A percentile compares a stretch with the other conserved stretches of the same genome.
Evolutionary conservation across 2,797 vertebrate genomes (phyloP).

Genomic region (Dromococcyx pavoninus): DNA sequence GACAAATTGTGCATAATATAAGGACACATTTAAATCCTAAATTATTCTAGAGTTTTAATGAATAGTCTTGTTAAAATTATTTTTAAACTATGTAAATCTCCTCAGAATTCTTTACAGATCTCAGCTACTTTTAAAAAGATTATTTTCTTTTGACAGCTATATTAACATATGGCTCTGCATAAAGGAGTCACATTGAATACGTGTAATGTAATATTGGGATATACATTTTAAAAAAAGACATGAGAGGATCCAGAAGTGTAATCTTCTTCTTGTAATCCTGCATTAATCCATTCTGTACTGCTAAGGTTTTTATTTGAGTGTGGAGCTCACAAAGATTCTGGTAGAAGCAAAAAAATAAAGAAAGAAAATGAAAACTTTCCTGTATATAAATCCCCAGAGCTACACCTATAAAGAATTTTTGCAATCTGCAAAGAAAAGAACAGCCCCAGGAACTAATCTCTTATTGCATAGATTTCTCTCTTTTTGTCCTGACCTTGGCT

Average conservation of each 20-base stretch:
- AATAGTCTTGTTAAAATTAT: background rate
- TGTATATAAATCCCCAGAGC: slow-evolving; percentile 54
- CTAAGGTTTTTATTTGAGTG: slow-evolving; percentile 33
- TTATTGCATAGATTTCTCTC: slow-evolving; percentile 8
- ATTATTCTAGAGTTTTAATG: slow-evolving; percentile 16
- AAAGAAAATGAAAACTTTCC: slow-evolving; percentile 30
- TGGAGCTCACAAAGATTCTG: slow-evolving; percentile 47
- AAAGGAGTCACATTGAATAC: slow-evolving; percentile 20
- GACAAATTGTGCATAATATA: background rate
- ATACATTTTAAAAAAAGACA: background rate
- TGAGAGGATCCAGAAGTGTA: slow-evolving; percentile 13
- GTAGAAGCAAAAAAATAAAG: background rate
- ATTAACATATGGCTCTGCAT: background rate
- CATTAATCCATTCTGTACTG: slow-evolving; percentile 53
- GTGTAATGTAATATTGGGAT: slow-evolving; percentile 4
- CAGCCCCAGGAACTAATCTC: slow-evolving; percentile 35
- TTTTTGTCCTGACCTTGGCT: slow-evolving; percentile 64
- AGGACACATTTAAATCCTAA: background rate
- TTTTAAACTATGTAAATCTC: slow-evolving; percentile 26
- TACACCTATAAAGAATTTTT: slow-evolving; percentile 41
- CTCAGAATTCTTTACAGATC: slow-evolving; percentile 24
- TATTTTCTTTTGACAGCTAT: slow-evolving; percentile 2
- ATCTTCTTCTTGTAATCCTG: slow-evolving; percentile 55
- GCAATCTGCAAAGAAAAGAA: slow-evolving; percentile 49
- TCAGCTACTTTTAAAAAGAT: background rate